Conservation (phyloP, 2,113 vertebrate species). For the Micronycteris hirsuta region DNA sequence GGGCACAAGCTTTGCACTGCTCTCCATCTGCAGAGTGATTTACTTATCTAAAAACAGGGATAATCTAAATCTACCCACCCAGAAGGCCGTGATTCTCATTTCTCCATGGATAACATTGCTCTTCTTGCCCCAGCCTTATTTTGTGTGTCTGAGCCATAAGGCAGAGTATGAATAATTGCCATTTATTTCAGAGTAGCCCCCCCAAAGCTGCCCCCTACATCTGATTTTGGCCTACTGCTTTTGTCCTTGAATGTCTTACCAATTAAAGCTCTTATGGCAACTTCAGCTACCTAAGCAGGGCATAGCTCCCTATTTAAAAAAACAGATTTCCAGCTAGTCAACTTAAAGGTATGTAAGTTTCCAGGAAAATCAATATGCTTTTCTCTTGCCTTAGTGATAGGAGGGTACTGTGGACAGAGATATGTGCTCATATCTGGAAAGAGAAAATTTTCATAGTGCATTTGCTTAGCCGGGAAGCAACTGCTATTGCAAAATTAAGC, state of each 20-base stretch:
- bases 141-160: neutral
- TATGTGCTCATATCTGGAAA: neutral
- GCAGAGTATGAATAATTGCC: neutral
- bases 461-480: neutral
- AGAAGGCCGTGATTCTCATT: neutral
- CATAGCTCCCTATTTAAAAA: neutral
- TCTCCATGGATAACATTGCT: neutral
- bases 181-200: neutral
- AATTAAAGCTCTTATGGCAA: neutral
- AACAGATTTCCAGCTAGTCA: neutral
- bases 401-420: neutral
- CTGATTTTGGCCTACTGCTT: neutral
- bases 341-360: neutral
- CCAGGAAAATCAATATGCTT: neutral
- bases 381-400: neutral
- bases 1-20: neutral
- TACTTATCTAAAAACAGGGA: neutral
- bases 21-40: neutral
- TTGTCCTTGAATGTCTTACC: conserved; percentile 5
- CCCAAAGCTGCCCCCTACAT: neutral
- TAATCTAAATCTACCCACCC: neutral
- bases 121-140: neutral
- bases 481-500: neutral
- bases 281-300: neutral
- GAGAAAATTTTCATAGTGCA: neutral